Conservation (phyloP, 2,113 vertebrate genomes). For the Aptenodytes forsteri region DNA sequence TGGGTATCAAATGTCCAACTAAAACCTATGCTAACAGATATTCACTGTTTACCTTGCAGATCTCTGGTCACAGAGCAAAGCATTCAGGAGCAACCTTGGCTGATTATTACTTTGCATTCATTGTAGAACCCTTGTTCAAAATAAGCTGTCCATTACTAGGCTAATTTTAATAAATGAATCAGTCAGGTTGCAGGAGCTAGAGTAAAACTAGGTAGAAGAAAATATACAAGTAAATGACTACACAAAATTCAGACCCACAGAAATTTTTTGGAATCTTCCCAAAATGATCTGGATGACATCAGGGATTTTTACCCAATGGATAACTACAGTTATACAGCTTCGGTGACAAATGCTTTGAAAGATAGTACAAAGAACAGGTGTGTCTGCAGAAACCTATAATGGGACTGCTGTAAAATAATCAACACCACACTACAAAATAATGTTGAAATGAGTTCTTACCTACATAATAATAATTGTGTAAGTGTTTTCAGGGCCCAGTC, state of each 20-base stretch:
- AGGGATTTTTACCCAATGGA: background rate
- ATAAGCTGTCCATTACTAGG: background rate
- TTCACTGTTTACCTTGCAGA: conserved; percentile 51
- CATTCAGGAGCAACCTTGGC: background rate
- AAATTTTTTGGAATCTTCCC: background rate
- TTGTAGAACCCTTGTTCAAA: background rate
- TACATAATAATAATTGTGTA: background rate
- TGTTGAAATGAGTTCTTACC: background rate
- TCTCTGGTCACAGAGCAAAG: background rate
- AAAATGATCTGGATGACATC: background rate
- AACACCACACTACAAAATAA: background rate
- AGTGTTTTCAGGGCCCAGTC: background rate
- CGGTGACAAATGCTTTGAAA: background rate
- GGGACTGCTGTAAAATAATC: background rate
- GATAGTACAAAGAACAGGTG: background rate
- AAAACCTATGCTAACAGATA: conserved; percentile 54
- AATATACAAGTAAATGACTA: background rate
- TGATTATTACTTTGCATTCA: conserved; percentile 28
- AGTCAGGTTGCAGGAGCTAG: background rate
- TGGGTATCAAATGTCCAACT: conserved; percentile 65
- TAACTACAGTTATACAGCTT: background rate
- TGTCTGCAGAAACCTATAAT: background rate
- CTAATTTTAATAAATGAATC: conserved; percentile 31
- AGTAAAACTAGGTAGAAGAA: background rate
- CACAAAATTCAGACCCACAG: background rate